Base-by-base conservation (phyloP, 2,888 invertebrate genomes). In the Limnephilus lunatus region DNA sequence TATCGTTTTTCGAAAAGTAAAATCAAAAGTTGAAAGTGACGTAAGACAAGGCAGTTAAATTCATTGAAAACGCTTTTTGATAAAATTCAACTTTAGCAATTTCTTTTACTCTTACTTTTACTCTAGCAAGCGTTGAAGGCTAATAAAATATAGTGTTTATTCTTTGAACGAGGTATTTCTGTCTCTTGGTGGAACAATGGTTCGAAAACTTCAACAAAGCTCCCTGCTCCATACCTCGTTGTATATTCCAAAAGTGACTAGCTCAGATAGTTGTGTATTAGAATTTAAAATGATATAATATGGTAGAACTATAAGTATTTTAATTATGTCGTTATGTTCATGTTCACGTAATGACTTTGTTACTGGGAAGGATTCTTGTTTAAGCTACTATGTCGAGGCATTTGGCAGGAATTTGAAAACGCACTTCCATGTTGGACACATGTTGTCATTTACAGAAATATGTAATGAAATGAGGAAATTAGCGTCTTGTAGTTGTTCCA, bases 281-380 rank as follows among this genome's bases (percentile, higher is more conserved):
- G 85, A 88, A 91, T 90, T 91, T 91, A 88, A 83, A 88, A 87
- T 83, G 48, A 86, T 82, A 82, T 90, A 83, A 86, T 86, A 35
- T 68, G 91, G 87, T 86, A 91, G 91, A 87, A 91, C 91, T 90
- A 90, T 91, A 91, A 92, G 11, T 44, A 44, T 44, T 91, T 91
- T 90, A n/a, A n/a, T n/a, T n/a, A n/a, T n/a, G n/a, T n/a, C n/a
- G 90, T 86, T 86, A 53, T 83, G 91, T 32, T 39, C 91, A 86
- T 80, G 87, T 89, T 53, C 91, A 82, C n/a, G 90, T 35, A 9
- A 19, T 30, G 35, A 83, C 83, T 30, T 5, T 12, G 44, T 11
- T 44, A 68, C 25, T 25, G 19, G 19, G 68, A 19, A 68, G 25
- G 25, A 19, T 68, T 53, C 19, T 68, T 68, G 68, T 68, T 68